A percentile compares a stretch with the other conserved stretches of the same genome.
These are phyloP conservation scores for Cactoblastis cactorum DNA, from an alignment of 2,888 invertebrate species.

Conservation along the genomic window DNA sequence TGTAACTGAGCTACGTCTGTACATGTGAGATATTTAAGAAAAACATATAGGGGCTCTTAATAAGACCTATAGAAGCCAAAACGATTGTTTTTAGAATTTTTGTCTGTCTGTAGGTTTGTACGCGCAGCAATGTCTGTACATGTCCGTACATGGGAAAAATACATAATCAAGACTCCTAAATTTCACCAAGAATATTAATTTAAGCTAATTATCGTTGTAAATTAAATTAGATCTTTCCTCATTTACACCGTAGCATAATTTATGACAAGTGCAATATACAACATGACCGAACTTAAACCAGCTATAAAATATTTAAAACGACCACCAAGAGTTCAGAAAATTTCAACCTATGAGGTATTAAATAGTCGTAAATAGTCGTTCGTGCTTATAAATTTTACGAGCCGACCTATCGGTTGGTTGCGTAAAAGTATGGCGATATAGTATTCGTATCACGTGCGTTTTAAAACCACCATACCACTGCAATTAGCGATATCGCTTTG, in stretches of 20 bases:
- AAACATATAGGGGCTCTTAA: no score
- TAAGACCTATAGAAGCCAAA: no score
- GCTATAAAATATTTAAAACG: slow-evolving; percentile 22
- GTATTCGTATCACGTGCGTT: background rate
- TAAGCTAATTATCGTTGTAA: no score
- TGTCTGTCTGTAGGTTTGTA: no score
- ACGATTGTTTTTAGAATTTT: no score
- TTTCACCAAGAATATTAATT: no score
- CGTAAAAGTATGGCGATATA: slow-evolving; percentile 18
- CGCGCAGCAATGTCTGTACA: no score
- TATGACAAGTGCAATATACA: slow-evolving; percentile 7
- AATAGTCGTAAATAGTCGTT: slow-evolving; percentile 48
- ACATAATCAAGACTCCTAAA: no score
- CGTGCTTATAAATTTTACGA: slow-evolving; percentile 6
- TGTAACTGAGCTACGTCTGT: no score
- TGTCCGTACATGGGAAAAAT: no score
- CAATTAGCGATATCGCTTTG: background rate
- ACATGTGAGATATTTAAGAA: no score
- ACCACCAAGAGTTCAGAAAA: slow-evolving; percentile 29
- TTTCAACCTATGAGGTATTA: slow-evolving; percentile 37
- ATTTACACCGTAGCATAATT: slow-evolving; percentile 4
- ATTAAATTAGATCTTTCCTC: background rate
- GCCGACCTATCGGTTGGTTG: slow-evolving; percentile 17
- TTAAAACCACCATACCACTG: background rate
- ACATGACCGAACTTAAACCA: background rate